Conservation (phyloP, 2,113 vertebrate genomes). For the Panurus biarmicus region DNA sequence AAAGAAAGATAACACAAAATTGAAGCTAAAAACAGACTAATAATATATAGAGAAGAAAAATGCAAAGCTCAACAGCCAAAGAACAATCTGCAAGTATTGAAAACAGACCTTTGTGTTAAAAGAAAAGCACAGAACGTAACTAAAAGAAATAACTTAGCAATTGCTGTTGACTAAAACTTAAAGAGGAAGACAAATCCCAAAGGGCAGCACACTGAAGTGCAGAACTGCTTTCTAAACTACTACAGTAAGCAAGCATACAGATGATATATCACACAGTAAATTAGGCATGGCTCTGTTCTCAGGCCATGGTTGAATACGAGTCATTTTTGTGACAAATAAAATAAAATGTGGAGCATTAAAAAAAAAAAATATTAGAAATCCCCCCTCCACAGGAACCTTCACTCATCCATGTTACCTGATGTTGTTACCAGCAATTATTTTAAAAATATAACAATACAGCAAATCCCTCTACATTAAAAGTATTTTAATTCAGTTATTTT, state of each 20-base stretch:
- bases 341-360: background rate
- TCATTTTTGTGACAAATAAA: background rate
- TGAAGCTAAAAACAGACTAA: background rate
- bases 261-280: background rate
- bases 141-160: background rate
- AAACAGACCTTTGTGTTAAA: background rate
- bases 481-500: background rate
- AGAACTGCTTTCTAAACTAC: background rate
- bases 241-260: background rate
- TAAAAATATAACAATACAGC: background rate
- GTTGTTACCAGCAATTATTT: background rate
- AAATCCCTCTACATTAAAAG: background rate
- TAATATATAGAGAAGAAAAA: background rate
- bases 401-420: background rate
- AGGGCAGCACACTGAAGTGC: background rate
- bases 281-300: background rate
- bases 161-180: background rate
- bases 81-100: background rate
- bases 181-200: background rate
- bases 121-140: background rate
- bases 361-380: background rate
- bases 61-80: background rate
- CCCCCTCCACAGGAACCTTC: background rate
- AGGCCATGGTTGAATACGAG: background rate
- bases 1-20: background rate